Evolutionary conservation across 1,140 invertebrate species (phyloP).

Genomic region (Sycophaga agraensis): DNA sequence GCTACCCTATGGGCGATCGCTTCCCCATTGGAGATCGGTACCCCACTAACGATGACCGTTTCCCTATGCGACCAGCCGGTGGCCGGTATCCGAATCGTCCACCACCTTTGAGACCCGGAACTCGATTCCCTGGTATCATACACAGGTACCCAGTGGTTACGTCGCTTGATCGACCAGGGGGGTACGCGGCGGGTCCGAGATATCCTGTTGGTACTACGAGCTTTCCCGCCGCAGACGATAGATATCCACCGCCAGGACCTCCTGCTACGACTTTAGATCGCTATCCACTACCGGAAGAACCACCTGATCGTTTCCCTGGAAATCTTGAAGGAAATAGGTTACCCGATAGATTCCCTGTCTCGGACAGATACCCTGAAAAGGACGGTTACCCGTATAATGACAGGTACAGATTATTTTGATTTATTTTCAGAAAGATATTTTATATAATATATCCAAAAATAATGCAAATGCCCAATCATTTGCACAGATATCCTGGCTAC

Average conservation of each 20-base stretch:
- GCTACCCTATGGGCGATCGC: conserved; percentile 45
- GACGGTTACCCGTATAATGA: conserved; percentile 43
- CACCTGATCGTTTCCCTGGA: conserved; percentile 41
- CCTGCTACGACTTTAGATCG: conserved; percentile 37
- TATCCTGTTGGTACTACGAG: conserved; percentile 39
- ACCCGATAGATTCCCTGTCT: conserved; percentile 31
- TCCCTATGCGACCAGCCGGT: conserved; percentile 25
- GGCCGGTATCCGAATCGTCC: conserved; percentile 36
- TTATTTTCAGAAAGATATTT: no score
- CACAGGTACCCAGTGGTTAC: conserved; percentile 44
- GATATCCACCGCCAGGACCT: conserved; percentile 40
- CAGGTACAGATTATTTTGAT: conserved; percentile 25
- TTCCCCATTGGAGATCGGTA: conserved; percentile 52
- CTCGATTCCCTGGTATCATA: conserved; percentile 37
- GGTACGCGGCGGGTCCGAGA: conserved; percentile 52
- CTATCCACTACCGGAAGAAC: conserved; percentile 45
- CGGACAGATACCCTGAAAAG: conserved; percentile 53
- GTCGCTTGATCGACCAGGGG: conserved; percentile 28
- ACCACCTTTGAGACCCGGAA: conserved; percentile 35
- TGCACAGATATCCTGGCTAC: conserved; percentile 37
- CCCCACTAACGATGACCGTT: conserved; percentile 40
- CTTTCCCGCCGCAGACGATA: conserved; percentile 41
- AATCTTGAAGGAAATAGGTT: conserved; percentile 19
- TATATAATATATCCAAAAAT: no score
- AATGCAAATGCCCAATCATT: neutral